Evolutionary conservation across 2,888 invertebrate genomes (phyloP), one percentile per base, ranked within the genome.

Genomic region (Plagodis pulveraria): DNA sequence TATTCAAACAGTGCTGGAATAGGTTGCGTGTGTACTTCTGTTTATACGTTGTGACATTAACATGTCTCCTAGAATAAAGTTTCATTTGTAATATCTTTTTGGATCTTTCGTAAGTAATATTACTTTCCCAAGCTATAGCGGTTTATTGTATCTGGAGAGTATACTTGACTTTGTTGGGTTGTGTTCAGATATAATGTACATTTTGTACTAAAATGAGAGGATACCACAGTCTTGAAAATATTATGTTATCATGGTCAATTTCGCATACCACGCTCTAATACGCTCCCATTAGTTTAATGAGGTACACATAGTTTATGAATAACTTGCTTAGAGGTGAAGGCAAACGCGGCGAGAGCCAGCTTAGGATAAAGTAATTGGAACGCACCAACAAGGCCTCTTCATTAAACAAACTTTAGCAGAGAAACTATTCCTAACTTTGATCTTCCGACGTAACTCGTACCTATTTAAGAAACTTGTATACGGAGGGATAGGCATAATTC

Each of bases 21-120:
- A 55, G 41, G 12, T 51, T 55, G 57, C 36, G 58, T 66, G 69
- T 66, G 62, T 66, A 64, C 55, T 61, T 67, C 69, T 61, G 61
- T 64, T 69, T 67, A 65, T 70, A 69, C 60, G 54, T 64, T 65
- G 63, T 68, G 58, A 63, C 61, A 66, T 65, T 67, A 56, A 63
- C 65, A 67, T 52, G 58, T 52, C 56, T 50, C 5, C 36, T 22
- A 22, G 4, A 22, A 22, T 22, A 22, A 2, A 22, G 4, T 22
- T 22, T 22, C 22, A 22, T 4, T 4, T 4, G 22, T 41, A 41
- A n/a, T 9, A 41, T 8, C n/a, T 0, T 9, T 38, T 9, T 38
- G 38, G 41, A 12, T 12, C 36, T 36, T 36, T 9, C 9, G 36
- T 6, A 8, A 36, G 36, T 8, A 8, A 36, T 8, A 36, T 8